Conservation (phyloP, 2,888 invertebrate genomes). For the Cheilosia vernalis region DNA sequence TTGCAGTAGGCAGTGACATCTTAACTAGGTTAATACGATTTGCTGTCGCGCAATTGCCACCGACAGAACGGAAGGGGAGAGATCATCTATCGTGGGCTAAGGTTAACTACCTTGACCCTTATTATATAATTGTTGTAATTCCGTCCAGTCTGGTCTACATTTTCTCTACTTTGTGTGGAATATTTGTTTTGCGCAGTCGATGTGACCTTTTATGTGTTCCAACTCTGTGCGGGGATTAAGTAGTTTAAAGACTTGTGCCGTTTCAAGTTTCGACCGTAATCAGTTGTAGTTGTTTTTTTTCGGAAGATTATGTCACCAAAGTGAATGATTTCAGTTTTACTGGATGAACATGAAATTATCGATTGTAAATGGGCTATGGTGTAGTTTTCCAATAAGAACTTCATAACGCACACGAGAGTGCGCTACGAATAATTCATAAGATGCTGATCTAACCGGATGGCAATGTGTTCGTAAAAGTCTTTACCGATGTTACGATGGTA, state of each 20-base stretch:
- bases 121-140: slow-evolving; percentile 19
- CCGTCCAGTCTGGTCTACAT: not conserved
- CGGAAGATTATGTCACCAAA: no score
- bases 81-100: slow-evolving; percentile 14
- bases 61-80: not conserved
- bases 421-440: no score
- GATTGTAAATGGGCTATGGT: no score
- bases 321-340: no score
- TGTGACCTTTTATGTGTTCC: slow-evolving; percentile 11
- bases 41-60: slow-evolving; percentile 32
- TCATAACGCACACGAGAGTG: no score
- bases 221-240: slow-evolving; percentile 12
- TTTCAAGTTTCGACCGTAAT: no score
- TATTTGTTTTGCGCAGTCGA: not conserved
- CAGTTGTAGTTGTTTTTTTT: no score
- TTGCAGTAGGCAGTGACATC: slow-evolving; percentile 27
- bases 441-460: no score
- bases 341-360: no score
- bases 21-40: slow-evolving; percentile 62
- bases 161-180: not conserved
- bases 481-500: no score
- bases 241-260: not conserved
- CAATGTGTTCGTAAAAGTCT: no score
- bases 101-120: slow-evolving; percentile 65
- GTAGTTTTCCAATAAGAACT: no score